These are phyloP conservation scores for Ericerus pela DNA, from an alignment of 1,140 invertebrate genomes.

Conservation along the genomic window DNA sequence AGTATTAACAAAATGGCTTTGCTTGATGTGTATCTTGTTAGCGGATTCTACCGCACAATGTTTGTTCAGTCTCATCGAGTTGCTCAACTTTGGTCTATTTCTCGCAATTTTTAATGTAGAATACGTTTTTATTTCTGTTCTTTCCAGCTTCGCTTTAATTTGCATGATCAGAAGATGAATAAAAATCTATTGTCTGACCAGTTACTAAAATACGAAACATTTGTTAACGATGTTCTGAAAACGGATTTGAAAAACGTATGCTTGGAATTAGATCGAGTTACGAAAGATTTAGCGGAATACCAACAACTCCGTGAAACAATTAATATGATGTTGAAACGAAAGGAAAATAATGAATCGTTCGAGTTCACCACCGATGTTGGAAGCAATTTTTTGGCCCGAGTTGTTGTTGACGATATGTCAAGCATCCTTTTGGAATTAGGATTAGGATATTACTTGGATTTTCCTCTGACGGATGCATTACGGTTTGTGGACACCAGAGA, in stretches of 20 bases:
- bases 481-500: conserved; percentile 53
- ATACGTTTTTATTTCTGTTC: too few species aligned
- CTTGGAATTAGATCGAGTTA: conserved; percentile 41
- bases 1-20: too few species aligned
- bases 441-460: conserved; percentile 56
- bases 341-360: conserved; percentile 38
- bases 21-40: too few species aligned
- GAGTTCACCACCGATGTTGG: conserved; percentile 67
- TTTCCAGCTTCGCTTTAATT: too few species aligned
- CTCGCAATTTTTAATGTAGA: too few species aligned
- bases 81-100: too few species aligned
- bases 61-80: too few species aligned
- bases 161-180: too few species aligned
- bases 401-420: conserved; percentile 47
- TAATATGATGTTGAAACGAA: conserved; percentile 38
- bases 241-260: conserved; percentile 44
- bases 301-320: conserved; percentile 50
- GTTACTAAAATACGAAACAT: conserved; percentile 40
- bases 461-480: conserved; percentile 51
- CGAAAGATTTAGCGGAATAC: conserved; percentile 53
- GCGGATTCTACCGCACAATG: too few species aligned
- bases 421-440: conserved; percentile 56
- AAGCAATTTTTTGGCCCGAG: conserved; percentile 57
- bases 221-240: conserved; percentile 49
- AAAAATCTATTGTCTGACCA: too few species aligned